These are phyloP conservation scores for Sander lucioperca DNA, from an alignment of 2,113 vertebrate species.

Conservation along the genomic window DNA sequence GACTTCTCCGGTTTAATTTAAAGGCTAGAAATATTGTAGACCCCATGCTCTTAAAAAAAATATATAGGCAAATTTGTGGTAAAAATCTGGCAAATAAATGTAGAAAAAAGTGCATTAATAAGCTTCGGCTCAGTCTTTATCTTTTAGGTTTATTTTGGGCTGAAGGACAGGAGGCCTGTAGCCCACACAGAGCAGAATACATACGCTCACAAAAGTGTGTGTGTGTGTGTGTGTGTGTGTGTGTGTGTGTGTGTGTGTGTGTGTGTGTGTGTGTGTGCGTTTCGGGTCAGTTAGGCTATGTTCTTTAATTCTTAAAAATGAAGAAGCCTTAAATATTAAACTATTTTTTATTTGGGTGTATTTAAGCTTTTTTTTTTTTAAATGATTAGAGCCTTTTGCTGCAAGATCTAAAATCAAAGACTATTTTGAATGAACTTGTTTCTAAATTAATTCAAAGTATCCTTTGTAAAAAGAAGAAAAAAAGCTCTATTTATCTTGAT, in stretches of 20 bases:
- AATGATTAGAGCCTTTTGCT: not conserved
- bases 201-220: not conserved
- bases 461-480: no score
- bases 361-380: not conserved
- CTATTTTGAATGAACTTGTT: not conserved
- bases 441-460: not conserved
- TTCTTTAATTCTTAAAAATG: not conserved
- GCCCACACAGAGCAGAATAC: not conserved
- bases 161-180: not conserved
- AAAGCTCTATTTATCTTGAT: not conserved
- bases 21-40: not conserved
- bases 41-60: not conserved
- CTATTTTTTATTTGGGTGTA: not conserved
- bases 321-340: not conserved
- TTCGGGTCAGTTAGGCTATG: not conserved
- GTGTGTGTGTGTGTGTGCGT: not conserved
- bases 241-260: not conserved
- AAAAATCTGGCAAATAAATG: not conserved
- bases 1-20: not conserved
- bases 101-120: not conserved
- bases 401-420: not conserved
- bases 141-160: not conserved
- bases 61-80: not conserved
- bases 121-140: not conserved
- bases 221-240: slow-evolving; percentile 2